These are phyloP conservation scores for Brachyptera risi DNA, from an alignment of 2,888 invertebrate species.

Conservation along the genomic window DNA sequence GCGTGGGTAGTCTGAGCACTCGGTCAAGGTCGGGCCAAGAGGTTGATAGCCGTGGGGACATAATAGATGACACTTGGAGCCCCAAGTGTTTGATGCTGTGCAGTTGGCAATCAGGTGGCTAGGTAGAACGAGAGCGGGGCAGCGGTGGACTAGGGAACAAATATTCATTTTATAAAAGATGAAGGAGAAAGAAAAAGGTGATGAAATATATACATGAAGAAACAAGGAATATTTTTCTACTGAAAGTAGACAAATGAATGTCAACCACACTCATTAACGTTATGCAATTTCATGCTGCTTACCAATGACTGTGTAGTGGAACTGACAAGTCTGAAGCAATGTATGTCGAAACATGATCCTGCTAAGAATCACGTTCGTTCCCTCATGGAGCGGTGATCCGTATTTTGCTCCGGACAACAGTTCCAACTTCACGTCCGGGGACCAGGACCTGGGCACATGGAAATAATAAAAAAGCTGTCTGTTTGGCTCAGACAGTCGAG, in stretches of 20 bases:
- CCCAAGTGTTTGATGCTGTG: constrained; percentile 39
- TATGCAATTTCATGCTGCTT: no score
- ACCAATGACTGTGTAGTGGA: constrained; percentile 39
- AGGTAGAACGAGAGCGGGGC: constrained; percentile 45
- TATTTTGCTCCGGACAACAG: constrained; percentile 46
- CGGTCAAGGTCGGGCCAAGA: constrained; percentile 21
- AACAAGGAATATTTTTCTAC: no score
- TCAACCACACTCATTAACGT: no score
- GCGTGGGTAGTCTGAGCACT: constrained; percentile 27
- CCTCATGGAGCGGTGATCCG: constrained; percentile 45
- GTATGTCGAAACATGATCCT: constrained; percentile 43
- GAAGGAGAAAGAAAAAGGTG: no score
- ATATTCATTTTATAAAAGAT: no score
- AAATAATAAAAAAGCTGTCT: not conserved
- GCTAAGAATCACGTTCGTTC: constrained; percentile 47
- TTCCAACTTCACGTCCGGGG: constrained; percentile 27
- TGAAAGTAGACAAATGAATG: no score
- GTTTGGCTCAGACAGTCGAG: not conserved
- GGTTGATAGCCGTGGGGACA: constrained; percentile 38
- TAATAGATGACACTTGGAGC: constrained; percentile 44
- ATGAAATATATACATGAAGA: no score
- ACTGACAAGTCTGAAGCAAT: constrained; percentile 48
- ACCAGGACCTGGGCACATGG: constrained; percentile 17
- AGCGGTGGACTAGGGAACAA: constrained; percentile 42
- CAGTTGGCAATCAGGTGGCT: constrained; percentile 37